A percentile compares a stretch with the other conserved stretches of the same genome.
phyloP scores from a whole-genome alignment of 92 coral and sea anemone species.

The Heliopora coerulea region DNA sequence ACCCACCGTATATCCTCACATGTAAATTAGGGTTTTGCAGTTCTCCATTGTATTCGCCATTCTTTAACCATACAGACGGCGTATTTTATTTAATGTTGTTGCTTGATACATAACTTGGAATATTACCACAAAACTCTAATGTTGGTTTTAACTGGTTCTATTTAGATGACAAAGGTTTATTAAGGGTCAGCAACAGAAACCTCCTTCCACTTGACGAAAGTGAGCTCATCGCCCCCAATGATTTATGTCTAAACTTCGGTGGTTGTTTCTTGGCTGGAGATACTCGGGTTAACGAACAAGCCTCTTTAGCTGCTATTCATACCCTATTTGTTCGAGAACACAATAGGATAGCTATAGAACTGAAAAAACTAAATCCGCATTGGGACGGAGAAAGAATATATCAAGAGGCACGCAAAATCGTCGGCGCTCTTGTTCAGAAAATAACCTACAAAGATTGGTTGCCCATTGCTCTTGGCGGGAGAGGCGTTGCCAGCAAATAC shows the following conservation, averaged over 20 bases:
- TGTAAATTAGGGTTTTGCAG: too few species aligned
- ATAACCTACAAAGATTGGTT: slow-evolving; percentile 26
- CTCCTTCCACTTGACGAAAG: not conserved
- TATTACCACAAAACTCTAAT: too few species aligned
- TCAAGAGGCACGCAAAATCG: slow-evolving; percentile 15
- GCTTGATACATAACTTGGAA: too few species aligned
- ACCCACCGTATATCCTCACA: too few species aligned
- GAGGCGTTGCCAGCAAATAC: slow-evolving; percentile 8
- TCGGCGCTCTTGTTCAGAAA: slow-evolving; percentile 18
- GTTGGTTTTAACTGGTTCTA: too few species aligned
- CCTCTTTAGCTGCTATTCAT: slow-evolving; percentile 6
- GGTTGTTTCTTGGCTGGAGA: slow-evolving; percentile 32
- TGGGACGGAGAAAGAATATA: slow-evolving; percentile 22
- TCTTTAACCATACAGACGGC: too few species aligned
- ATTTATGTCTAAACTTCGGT: not conserved
- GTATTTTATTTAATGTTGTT: too few species aligned
- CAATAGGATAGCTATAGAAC: not conserved
- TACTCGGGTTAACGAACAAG: slow-evolving; percentile 8
- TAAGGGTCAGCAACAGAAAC: not conserved
- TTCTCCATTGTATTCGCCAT: too few species aligned
- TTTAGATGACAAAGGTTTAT: not conserved
- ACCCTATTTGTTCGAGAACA: slow-evolving; percentile 27
- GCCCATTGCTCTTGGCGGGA: slow-evolving; percentile 27
- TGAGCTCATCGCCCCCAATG: slow-evolving; percentile 12
- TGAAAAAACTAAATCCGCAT: slow-evolving; percentile 6